Evolutionary conservation across 2,888 invertebrate species (phyloP).

Genomic region (Timema podura): DNA sequence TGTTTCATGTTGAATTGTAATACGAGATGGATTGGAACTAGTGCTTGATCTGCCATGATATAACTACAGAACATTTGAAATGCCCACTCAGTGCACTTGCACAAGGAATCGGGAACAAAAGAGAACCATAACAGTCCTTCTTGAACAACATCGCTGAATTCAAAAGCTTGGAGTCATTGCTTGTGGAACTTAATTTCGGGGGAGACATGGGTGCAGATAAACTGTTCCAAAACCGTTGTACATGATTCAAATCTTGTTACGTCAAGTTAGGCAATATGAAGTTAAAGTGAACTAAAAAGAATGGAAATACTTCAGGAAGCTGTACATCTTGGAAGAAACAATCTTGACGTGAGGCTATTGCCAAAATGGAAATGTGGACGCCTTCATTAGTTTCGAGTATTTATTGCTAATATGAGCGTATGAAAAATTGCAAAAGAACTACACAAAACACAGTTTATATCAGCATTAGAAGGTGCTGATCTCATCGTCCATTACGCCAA

Average conservation of each 20-base stretch:
- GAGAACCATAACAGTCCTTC: background rate
- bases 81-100: background rate
- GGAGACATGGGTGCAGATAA: background rate
- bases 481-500: no score
- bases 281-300: background rate
- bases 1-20: constrained; percentile 7
- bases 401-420: background rate
- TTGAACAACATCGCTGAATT: no score
- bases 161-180: no score
- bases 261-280: background rate
- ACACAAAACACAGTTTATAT: background rate
- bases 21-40: constrained; percentile 8
- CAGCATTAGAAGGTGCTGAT: background rate
- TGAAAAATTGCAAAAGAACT: background rate
- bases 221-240: no score
- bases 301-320: background rate
- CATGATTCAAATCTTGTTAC: no score
- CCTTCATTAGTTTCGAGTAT: background rate
- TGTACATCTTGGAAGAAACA: no score
- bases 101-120: background rate
- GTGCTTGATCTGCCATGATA: background rate
- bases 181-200: no score
- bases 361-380: background rate
- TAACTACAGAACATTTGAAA: constrained; percentile 6
- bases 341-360: background rate